Evolutionary conservation across 2,797 vertebrate genomes (phyloP), one percentile per base, ranked within the genome.

Genomic region (Kryptopterus vitreolus): DNA sequence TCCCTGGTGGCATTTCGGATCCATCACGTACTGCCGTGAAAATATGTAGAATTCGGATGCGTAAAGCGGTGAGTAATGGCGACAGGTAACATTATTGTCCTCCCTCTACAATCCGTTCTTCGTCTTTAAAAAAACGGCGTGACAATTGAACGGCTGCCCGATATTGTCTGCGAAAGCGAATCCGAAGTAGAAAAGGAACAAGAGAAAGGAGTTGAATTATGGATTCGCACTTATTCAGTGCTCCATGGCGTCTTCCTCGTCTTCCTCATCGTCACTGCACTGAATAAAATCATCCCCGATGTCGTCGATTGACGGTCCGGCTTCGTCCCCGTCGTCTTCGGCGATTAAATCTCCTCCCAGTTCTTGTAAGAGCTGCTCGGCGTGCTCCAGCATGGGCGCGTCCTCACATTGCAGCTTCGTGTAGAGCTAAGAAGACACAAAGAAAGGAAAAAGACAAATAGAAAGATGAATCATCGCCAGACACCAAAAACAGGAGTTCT

Each of bases 321-420:
- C 88, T 62, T 91, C 90, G 16, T 87, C 91, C 53, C 68, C 90
- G 18, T 85, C 84, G 38, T 76, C 88, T 16, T 59, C 83, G 1
- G 79, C 83, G n/a, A 83, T 86, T 31, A 88, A 57, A 18, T 91
- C 92, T 58, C 91, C 92, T 76, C 92, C 93, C 68, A 95, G 89
- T 76, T 95, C 92, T 0, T 79, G 85, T 2, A 95, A 87, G 70
- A 95, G 91, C 87, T 94, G 93, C 79, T 94, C 92, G 18, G 89
- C 85, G 13, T 95, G 94, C 81, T 94, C 92, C 86, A 91, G 81
- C 87, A 95, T 81, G 1, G 91, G 91, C 59, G 87, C 82, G 85
- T 95, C 94, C 50, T 95, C 94, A 82, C 94, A 94, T 11, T 62
- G 87, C 81, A 95, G 87, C 87, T 95, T 95, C 76, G 16, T 50